A percentile compares a stretch with the other conserved stretches of the same genome.
Conservation (phyloP, 2,797 vertebrate genomes). For the Varecia variegata region DNA sequence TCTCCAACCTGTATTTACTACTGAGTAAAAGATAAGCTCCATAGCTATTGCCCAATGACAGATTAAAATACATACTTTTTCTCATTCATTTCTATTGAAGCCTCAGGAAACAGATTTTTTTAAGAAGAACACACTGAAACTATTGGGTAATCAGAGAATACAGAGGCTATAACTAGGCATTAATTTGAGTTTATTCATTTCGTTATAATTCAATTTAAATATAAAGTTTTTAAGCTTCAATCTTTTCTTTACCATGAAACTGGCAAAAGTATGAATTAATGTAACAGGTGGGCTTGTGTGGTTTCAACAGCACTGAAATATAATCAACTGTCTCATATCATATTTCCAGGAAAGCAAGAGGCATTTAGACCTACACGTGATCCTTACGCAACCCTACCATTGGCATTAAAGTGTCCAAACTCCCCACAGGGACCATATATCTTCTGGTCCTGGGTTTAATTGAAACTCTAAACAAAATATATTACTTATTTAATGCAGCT, state of each 20-base stretch:
- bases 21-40: not conserved
- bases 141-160: slow-evolving; percentile 30
- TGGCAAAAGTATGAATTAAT: slow-evolving; percentile 83
- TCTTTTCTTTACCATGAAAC: slow-evolving; percentile 77
- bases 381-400: slow-evolving; percentile 81
- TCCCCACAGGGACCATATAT: slow-evolving; percentile 82
- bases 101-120: not conserved
- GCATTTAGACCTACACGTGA: slow-evolving; percentile 82
- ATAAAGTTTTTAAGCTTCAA: slow-evolving; percentile 63
- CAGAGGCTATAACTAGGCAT: slow-evolving; percentile 42
- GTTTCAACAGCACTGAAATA: slow-evolving; percentile 87
- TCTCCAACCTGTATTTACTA: not conserved
- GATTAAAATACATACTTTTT: not conserved
- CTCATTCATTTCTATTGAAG: slow-evolving; percentile 19
- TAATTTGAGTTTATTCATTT: slow-evolving; percentile 67
- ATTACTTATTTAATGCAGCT: slow-evolving; percentile 85
- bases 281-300: slow-evolving; percentile 85
- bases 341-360: slow-evolving; percentile 84
- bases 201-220: slow-evolving; percentile 73
- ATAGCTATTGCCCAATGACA: not conserved
- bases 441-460: slow-evolving; percentile 84
- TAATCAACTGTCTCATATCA: slow-evolving; percentile 85
- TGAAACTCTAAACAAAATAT: slow-evolving; percentile 88
- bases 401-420: slow-evolving; percentile 82
- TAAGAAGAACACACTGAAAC: slow-evolving; percentile 9